Evolutionary conservation across 2,113 vertebrate species (phyloP), one percentile per base, ranked within the genome.

Genomic region (Mixornis gularis): DNA sequence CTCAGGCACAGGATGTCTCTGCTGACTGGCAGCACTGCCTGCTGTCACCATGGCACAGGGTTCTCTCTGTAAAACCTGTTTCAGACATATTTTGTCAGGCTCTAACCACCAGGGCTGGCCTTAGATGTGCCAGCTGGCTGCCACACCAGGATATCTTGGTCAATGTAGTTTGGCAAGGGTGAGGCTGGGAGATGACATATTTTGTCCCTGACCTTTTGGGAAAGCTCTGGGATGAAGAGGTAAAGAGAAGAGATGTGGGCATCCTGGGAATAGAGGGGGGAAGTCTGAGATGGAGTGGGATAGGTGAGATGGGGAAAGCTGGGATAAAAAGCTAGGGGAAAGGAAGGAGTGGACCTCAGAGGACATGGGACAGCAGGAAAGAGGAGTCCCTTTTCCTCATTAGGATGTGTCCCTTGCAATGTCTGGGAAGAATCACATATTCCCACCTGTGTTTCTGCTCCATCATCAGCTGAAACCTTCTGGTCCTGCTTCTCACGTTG

Each of bases 401-500:
- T 65, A 79, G 29, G 32, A 91, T 2, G 1, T 20, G 24, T 19
- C 17, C 14, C 32, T 38, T 56, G 18, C 22, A 53, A 29, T 34
- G 20, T 34, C 44, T 87, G 32, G 32, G 29, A 58, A 53, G 63
- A 94, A 70, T 20, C 43, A 46, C 36, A 63, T 32, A 22, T 13
- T 82, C 40, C 20, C 13, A 79, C 25, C 34, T 69, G 30, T 38
- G 21, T 60, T 66, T 85, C 59, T 89, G 30, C 27, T 69, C 59
- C 1, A 0, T 9, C 17, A 36, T 48, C 74, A 77, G 22, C 51
- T 77, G 64, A 85, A 87, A 55, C 19, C 43, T 49, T 32, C 62
- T 34, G 53, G 38, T 65, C 17, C 49, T 52, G 12, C 0, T 0
- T 53, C 59, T 77, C 29, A 26, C 4, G 1, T 6, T 0, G 0